These are phyloP conservation scores for Neosalanx taihuensis DNA, from an alignment of 2,797 vertebrate genomes.

Conservation along the genomic window DNA sequence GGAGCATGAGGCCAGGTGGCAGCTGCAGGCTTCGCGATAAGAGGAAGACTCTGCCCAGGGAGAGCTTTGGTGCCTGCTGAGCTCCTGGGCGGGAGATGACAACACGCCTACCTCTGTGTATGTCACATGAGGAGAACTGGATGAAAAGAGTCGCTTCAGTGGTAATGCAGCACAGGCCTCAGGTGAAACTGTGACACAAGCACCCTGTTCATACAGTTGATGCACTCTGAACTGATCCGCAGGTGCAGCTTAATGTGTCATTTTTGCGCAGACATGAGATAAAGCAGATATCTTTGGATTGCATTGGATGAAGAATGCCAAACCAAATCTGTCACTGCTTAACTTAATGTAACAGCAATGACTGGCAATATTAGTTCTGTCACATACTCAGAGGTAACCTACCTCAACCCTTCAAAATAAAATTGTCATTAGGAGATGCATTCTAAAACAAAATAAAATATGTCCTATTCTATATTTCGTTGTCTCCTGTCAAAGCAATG, in stretches of 20 bases:
- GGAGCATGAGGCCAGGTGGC: conserved; percentile 3
- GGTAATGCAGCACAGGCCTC: conserved; percentile 1
- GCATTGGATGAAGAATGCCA: not conserved
- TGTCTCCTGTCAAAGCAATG: no score
- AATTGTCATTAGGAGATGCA: not conserved
- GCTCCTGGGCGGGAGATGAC: conserved; percentile 6
- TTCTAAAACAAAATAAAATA: not conserved
- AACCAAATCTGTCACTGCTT: not conserved
- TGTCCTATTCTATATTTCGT: not conserved
- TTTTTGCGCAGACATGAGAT: conserved; percentile 1
- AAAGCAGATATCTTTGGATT: not conserved
- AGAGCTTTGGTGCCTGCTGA: not conserved
- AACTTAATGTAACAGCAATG: not conserved
- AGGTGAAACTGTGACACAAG: not conserved
- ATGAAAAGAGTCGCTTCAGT: conserved; percentile 4
- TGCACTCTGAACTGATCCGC: not conserved
- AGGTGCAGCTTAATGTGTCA: conserved; percentile 8
- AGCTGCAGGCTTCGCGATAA: conserved; percentile 8
- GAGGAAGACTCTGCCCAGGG: not conserved
- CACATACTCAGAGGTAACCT: not conserved
- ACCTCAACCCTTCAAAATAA: not conserved
- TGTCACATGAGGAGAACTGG: not conserved
- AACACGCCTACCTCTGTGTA: not conserved
- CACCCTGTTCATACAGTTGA: conserved; percentile 1
- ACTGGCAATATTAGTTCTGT: not conserved